Evolutionary conservation across 2,888 invertebrate species (phyloP), one percentile per base, ranked within the genome.

Genomic region (Rotaria magnacalcarata): DNA sequence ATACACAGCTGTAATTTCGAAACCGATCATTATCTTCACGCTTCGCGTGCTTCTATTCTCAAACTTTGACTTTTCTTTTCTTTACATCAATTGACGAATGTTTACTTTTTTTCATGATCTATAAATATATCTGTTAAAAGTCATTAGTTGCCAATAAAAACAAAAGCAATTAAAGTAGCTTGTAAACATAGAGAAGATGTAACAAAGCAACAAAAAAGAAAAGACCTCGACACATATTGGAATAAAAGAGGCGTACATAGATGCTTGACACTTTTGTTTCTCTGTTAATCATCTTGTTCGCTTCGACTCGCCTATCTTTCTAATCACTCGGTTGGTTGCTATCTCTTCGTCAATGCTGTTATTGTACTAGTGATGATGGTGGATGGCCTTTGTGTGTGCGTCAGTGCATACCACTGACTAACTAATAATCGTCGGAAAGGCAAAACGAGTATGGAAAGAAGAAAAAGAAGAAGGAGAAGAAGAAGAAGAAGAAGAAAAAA

Each of bases 21-120:
- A 80, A 80, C 80, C 80, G 80, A 80, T 80, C 80, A 80, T 80
- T 80, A 80, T 80, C 80, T 80, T 80, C 80, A 80, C 80, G 80
- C 80, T 80, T 80, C 47, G 80, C 21, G 47, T 80, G 47, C 47
- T 47, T 47, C n/a, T 47, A 43, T 47, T 47, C 47, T 43, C 47
- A 34, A 34, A 34, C 67, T 67, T 34, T 67, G 67, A 67, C 67
- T 67, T 34, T 80, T 47, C 47, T 80, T 47, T 21, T 5, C n/a
- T 24, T 43, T 24, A 14, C n/a, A 80, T 47, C 24, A 47, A 80
- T 47, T 47, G 80, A 80, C 47, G 47, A 43, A 21, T 47, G 80
- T 80, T 80, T 47, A 67, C 34, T 67, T 60, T 34, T 52, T 52
- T 52, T 67, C 67, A n/a, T 67, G 67, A 67, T 67, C 34, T 67